A percentile compares a stretch with the other conserved stretches of the same genome.
phyloP scores from a whole-genome alignment of 2,888 invertebrate species.

The Priocnemis perturbator region DNA sequence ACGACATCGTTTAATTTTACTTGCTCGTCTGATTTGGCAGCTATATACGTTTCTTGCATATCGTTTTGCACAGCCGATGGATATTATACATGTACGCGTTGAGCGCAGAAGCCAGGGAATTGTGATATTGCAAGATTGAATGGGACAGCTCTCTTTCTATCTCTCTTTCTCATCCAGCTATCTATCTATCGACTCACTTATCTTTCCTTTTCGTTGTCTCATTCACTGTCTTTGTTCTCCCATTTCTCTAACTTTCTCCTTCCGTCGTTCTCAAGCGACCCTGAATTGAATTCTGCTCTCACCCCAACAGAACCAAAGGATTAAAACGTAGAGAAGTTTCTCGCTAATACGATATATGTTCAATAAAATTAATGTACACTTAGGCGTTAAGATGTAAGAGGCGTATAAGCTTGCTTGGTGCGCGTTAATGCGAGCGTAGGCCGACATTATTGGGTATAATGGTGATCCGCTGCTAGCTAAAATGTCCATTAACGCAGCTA shows the following conservation, averaged over 20 bases:
- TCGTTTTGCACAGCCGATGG: not conserved
- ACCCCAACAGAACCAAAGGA: slow-evolving; percentile 23
- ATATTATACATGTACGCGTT: not conserved
- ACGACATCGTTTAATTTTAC: slow-evolving; percentile 1
- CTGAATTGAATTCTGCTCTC: too few species aligned
- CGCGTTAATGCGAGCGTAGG: slow-evolving; percentile 22
- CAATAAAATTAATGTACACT: slow-evolving; percentile 30
- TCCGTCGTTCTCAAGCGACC: too few species aligned
- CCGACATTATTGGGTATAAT: too few species aligned
- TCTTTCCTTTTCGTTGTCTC: not conserved
- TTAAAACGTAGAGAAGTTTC: slow-evolving; percentile 15
- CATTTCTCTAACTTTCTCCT: too few species aligned
- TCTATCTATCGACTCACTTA: too few species aligned
- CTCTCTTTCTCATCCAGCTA: too few species aligned
- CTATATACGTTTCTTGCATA: too few species aligned
- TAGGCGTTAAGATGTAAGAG: slow-evolving; percentile 15
- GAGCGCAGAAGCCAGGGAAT: too few species aligned
- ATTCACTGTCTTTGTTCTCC: not conserved
- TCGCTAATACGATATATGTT: slow-evolving; percentile 41
- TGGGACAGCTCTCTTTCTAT: too few species aligned
- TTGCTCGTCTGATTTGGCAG: slow-evolving; percentile 4
- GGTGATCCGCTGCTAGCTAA: too few species aligned
- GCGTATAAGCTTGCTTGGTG: slow-evolving; percentile 19
- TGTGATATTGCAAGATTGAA: too few species aligned
- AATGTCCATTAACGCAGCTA: too few species aligned